Evolutionary conservation across 2,888 invertebrate species (phyloP).

Genomic region (Lagria hirta): DNA sequence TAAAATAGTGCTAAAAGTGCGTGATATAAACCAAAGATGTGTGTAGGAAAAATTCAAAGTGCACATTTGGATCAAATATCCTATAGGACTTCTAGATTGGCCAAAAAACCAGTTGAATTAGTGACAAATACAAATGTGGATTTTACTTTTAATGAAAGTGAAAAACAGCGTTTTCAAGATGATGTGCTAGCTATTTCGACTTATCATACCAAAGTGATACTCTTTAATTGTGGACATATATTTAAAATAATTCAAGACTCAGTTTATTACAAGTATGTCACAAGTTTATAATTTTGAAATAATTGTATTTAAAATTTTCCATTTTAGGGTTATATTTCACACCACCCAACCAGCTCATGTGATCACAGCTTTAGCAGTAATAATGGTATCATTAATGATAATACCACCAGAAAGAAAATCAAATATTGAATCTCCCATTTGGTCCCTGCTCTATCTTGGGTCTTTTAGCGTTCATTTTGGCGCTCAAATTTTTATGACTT

Average conservation of each 20-base stretch:
- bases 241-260: conserved; percentile 38
- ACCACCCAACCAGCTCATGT: conserved; percentile 80
- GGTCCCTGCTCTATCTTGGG: conserved; percentile 71
- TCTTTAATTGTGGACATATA: conserved; percentile 34
- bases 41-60: conserved; percentile 12
- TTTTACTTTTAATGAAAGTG: conserved; percentile 1
- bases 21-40: conserved; percentile 7
- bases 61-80: neutral
- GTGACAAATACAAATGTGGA: neutral
- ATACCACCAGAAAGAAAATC: conserved; percentile 46
- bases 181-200: conserved; percentile 43
- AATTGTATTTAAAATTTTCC: conserved; percentile 6
- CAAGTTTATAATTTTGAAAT: neutral
- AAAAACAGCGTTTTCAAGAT: conserved; percentile 28
- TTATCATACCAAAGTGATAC: conserved; percentile 40
- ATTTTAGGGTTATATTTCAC: conserved; percentile 66
- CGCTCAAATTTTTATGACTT: conserved; percentile 91
- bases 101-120: neutral
- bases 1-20: neutral
- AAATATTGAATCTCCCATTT: conserved; percentile 49
- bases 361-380: conserved; percentile 65
- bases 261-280: conserved; percentile 43
- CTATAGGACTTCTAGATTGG: too few species aligned
- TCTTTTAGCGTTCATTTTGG: conserved; percentile 82
- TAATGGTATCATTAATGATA: conserved; percentile 57